Base-by-base conservation (phyloP, 2,113 vertebrate species). In the Strix uralensis region DNA sequence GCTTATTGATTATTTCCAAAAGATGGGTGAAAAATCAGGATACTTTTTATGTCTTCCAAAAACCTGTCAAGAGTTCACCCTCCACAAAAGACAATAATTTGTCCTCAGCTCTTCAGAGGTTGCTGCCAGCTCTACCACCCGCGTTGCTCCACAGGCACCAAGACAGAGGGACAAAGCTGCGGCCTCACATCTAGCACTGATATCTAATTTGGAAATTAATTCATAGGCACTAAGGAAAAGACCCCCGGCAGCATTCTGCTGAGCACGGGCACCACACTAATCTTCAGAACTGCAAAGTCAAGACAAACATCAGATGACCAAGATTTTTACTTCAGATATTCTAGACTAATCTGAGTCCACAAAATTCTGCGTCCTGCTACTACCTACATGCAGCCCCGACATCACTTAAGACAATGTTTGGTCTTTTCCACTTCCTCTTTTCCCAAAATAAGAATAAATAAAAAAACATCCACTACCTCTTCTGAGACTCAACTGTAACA, bases 261-360 rank as follows among this genome's bases (percentile, higher is more conserved):
- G 55, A 25, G 13, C 34, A 21, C 1, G 1, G 44, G 42, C 9
- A 20, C 32, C 7, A 4, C 70, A 1, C 25, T 13, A 10, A 4
- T 0, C 36, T 67, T 32, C 10, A 2, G 18, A 55, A 13, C 0
- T 0, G 10, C 65, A 19, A 8, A 47, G n/a, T 23, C 14, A 30
- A 32, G 27, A 22, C 27, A 44, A 63, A 71, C 70, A 55, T 0
- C 59, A 54, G 18, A 1, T 2, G n/a, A 26, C n/a, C 3, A 0
- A 15, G 38, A 52, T n/a, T 30, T 9, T 11, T 25, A 9, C 71
- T 46, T 4, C 80, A 71, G 22, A 23, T 2, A 51, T 5, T 6
- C 57, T 8, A 1, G 10, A 13, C 11, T 8, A 8, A 22, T 9
- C 14, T 46, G 0, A 61, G 34, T 4, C 38, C 61, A 22, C 47